Percentiles rank a stretch among this genome's conserved stretches.
Evolutionary conservation across 2,113 vertebrate genomes (phyloP).

Genomic region (Mungos mungo): DNA sequence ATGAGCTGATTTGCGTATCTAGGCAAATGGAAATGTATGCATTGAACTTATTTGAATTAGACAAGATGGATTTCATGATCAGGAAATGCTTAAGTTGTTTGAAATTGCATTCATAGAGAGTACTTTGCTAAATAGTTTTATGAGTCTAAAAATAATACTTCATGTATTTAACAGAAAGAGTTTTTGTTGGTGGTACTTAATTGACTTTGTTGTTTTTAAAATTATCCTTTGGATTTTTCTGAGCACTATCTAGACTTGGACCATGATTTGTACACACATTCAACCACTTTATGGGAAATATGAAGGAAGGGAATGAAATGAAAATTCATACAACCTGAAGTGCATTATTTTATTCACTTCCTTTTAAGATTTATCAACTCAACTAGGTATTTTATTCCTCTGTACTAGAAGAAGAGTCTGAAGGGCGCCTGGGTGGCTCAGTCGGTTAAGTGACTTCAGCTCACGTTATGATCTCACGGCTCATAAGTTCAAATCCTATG

Average conservation of each 20-base stretch:
- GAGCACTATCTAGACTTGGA: not conserved
- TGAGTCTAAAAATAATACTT: not conserved
- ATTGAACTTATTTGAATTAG: slow-evolving; percentile 17
- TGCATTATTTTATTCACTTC: not conserved
- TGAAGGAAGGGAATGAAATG: not conserved
- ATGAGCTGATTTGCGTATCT: not conserved
- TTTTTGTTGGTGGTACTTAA: not conserved
- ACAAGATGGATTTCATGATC: not conserved
- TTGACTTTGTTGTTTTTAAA: slow-evolving; percentile 37
- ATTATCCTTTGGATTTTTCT: not conserved
- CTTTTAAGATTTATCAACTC: not conserved
- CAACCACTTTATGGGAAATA: not conserved
- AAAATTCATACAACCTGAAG: not conserved
- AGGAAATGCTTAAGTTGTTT: slow-evolving; percentile 9
- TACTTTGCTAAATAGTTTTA: slow-evolving; percentile 11
- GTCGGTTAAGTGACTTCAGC: no score
- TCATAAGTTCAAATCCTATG: no score
- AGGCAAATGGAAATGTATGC: not conserved
- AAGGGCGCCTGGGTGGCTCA: no score
- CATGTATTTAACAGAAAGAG: not conserved
- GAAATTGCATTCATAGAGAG: not conserved
- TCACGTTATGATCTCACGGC: no score
- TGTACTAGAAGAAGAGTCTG: not conserved
- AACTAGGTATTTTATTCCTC: not conserved
- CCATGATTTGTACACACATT: not conserved